phyloP scores from a whole-genome alignment of 2,797 vertebrate species.

The Sebastolobus altivelis region DNA sequence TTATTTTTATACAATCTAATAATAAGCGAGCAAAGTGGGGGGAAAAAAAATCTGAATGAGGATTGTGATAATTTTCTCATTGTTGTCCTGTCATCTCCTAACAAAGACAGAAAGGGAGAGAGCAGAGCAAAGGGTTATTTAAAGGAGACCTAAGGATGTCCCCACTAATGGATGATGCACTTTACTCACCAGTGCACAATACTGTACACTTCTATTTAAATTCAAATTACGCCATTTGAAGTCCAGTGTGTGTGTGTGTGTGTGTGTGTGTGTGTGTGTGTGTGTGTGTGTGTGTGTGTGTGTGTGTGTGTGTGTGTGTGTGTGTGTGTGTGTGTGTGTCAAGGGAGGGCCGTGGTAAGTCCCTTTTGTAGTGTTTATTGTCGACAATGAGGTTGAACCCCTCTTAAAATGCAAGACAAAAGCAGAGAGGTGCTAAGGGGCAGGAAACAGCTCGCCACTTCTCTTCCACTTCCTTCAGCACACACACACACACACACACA shows the following conservation, averaged over 20 bases:
- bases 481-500: conserved; percentile 20
- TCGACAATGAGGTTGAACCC: conserved; percentile 68
- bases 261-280: conserved; percentile 30
- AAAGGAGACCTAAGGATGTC: conserved; percentile 71
- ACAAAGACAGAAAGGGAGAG: conserved; percentile 59
- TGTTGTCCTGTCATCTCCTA: conserved; percentile 66
- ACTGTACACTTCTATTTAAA: conserved; percentile 81
- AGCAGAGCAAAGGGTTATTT: conserved; percentile 68
- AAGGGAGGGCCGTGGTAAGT: conserved; percentile 30
- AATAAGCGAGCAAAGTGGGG: conserved; percentile 49
- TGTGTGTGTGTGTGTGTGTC: conserved; percentile 31
- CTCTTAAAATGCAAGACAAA: conserved; percentile 77
- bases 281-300: conserved; percentile 28
- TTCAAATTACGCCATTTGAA: conserved; percentile 72
- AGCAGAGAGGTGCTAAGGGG: conserved; percentile 64
- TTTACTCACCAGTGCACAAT: conserved; percentile 69
- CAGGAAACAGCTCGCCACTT: conserved; percentile 65
- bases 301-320: conserved; percentile 38
- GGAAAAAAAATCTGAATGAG: conserved; percentile 30
- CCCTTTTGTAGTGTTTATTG: conserved; percentile 71
- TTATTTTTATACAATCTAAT: conserved; percentile 60
- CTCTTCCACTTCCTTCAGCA: conserved; percentile 53
- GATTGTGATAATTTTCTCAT: conserved; percentile 68
- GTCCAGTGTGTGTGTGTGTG: conserved; percentile 34
- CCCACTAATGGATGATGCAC: conserved; percentile 75